phyloP scores from a whole-genome alignment of 1,140 invertebrate species.

The Drosophila littoralis region DNA sequence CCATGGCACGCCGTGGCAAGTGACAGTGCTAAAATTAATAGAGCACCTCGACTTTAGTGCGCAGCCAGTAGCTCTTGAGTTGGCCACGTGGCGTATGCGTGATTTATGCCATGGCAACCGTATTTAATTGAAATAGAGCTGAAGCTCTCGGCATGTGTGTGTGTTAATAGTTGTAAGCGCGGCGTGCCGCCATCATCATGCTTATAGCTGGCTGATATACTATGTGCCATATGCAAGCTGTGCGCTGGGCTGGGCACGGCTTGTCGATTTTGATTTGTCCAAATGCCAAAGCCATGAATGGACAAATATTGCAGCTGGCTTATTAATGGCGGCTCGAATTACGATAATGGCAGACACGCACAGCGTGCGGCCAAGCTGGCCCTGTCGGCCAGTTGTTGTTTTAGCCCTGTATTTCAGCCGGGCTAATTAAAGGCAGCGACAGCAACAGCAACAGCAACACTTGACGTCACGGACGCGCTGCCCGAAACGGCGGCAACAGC shows the following conservation, averaged over 20 bases:
- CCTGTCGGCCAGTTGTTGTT: neutral
- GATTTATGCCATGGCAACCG: conserved; percentile 63
- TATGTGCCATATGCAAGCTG: conserved; percentile 29
- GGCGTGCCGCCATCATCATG: conserved; percentile 37
- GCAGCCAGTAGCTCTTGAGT: conserved; percentile 7
- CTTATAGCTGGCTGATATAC: conserved; percentile 1
- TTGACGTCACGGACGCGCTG: conserved; percentile 56
- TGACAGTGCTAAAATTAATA: conserved; percentile 73
- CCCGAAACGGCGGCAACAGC: conserved; percentile 57
- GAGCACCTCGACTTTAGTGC: conserved; percentile 57
- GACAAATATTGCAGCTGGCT: conserved; percentile 73
- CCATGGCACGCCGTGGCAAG: conserved; percentile 61
- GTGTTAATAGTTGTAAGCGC: conserved; percentile 28
- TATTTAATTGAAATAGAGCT: conserved; percentile 67
- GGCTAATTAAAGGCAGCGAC: conserved; percentile 57
- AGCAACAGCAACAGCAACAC: conserved; percentile 24
- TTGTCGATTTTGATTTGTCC: conserved; percentile 46
- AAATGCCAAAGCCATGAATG: conserved; percentile 50
- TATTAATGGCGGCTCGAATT: conserved; percentile 64
- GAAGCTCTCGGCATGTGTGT: conserved; percentile 2
- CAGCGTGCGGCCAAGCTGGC: conserved; percentile 35
- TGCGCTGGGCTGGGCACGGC: conserved; percentile 18
- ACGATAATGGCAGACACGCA: conserved; percentile 47
- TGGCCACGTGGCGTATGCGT: conserved; percentile 64
- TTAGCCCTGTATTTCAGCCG: conserved; percentile 16